These are phyloP conservation scores for Trachelus stipa DNA, from an alignment of 2,888 invertebrate genomes.

Conservation along the genomic window DNA sequence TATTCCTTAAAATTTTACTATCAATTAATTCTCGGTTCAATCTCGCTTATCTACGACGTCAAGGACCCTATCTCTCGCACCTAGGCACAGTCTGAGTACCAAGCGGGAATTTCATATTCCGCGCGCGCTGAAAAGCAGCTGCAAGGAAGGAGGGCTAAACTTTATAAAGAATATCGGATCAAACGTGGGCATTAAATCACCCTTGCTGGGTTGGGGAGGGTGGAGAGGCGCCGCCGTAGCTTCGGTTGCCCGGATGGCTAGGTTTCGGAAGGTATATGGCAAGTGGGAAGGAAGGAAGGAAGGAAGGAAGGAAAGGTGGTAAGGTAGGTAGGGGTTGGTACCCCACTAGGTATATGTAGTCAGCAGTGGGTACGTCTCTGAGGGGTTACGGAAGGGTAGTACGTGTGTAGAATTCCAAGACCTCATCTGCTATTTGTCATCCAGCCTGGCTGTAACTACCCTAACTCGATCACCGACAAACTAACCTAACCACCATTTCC, in stretches of 20 bases:
- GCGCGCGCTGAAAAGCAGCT: constrained; percentile 31
- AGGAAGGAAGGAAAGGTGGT: constrained; percentile 12
- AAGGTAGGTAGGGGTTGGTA: constrained; percentile 15
- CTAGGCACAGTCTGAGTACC: not conserved
- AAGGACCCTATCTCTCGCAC: too few relatives aligned
- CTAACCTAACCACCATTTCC: constrained; percentile 52
- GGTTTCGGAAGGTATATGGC: not conserved
- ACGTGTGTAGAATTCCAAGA: constrained; percentile 55
- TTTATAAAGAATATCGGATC: constrained; percentile 58
- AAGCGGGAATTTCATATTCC: constrained; percentile 18
- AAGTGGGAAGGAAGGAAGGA: constrained; percentile 11
- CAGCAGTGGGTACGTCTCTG: not conserved
- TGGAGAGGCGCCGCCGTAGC: constrained; percentile 13
- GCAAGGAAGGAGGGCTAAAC: constrained; percentile 40
- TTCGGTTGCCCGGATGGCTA: constrained; percentile 12
- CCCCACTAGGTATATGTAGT: constrained; percentile 1
- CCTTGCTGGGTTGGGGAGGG: constrained; percentile 38
- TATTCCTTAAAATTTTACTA: too few relatives aligned
- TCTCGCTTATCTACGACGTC: too few relatives aligned
- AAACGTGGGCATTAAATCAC: constrained; percentile 57
- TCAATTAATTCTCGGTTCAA: too few relatives aligned
- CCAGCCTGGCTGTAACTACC: constrained; percentile 49
- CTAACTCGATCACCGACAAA: constrained; percentile 56
- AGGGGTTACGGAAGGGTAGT: constrained; percentile 21
- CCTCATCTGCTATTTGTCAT: constrained; percentile 58